Conservation (phyloP, 2,797 vertebrate species). For the Anguilla obscura region DNA sequence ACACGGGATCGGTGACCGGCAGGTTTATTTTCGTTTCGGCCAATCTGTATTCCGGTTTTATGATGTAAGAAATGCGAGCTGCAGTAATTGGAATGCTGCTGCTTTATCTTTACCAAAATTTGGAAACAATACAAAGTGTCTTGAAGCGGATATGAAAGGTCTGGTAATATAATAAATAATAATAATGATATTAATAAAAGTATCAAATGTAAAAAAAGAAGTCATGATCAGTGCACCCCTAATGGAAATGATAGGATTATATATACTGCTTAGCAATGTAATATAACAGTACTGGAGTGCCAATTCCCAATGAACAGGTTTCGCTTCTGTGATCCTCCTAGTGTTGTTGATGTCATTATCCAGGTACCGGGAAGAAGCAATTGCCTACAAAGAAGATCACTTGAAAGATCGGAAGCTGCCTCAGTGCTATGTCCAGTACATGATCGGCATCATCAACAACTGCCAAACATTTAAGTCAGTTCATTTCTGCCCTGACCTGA, state of each 20-base stretch:
- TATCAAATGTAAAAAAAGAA: not conserved
- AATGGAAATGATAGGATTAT: not conserved
- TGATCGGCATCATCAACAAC: constrained; percentile 96
- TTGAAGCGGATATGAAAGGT: no score
- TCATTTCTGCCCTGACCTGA: not conserved
- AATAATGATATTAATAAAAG: no score
- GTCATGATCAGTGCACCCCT: not conserved
- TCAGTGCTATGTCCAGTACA: constrained; percentile 93
- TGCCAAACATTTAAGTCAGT: constrained; percentile 95
- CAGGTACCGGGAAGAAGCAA: constrained; percentile 87
- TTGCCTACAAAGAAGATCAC: constrained; percentile 90
- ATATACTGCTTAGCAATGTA: not conserved
- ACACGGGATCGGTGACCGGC: no score
- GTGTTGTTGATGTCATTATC: not conserved
- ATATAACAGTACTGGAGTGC: not conserved
- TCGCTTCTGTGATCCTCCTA: not conserved
- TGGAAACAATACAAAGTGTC: no score
- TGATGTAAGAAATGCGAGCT: no score
- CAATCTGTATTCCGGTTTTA: no score
- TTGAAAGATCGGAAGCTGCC: constrained; percentile 86
- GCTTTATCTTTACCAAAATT: no score
- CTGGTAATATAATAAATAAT: no score
- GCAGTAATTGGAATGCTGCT: no score
- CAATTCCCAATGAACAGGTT: not conserved
- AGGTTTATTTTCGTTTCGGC: no score